Base-by-base conservation (phyloP, 2,113 vertebrate species). In the Antechinus stuartii region DNA sequence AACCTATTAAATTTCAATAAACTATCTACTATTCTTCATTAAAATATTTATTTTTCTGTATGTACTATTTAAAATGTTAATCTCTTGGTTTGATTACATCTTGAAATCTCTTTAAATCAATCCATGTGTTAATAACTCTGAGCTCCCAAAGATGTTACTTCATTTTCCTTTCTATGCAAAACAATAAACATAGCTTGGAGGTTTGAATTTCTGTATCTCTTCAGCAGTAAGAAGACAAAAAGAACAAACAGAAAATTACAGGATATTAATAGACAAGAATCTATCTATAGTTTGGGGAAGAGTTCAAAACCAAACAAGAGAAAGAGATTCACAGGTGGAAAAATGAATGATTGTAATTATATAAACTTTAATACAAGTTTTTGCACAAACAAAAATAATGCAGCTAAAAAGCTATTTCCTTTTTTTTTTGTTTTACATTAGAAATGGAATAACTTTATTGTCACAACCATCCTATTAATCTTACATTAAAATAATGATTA, bases 31-130 rank as follows among this genome's bases (percentile, higher is more conserved):
- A 23, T 42, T 84, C 3, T 68, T 68, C 61, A n/a, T 42, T 42
- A 8, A 42, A n/a, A 84, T 76, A n/a, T n/a, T 68, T 57, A 5
- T 68, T 14, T 91, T 92, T 56, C 91, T 90, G 76, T 42, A 94
- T 10, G 55, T 46, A 61, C 1, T 16, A 84, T 49, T 96, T 55
- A 94, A 50, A n/a, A 61, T 50, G 94, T n/a, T n/a, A n/a, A 76
- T 90, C 46, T 56, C 90, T 95, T 24, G 55, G 26, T 95, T 96
- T 94, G 90, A 93, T 57, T 91, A 0, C 24, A 96, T 91, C 76
- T 96, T 90, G 57, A 93, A 91, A 94, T 95, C 42, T 91, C 54
- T 93, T 35, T 89, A 49, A 30, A 89, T 54, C 89, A 92, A 94
- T 90, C 89, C 30, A 91, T 23, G 94, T 55, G 25, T 91, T 94